phyloP scores from a whole-genome alignment of 2,797 vertebrate genomes.

The Darevskia nairensis region DNA sequence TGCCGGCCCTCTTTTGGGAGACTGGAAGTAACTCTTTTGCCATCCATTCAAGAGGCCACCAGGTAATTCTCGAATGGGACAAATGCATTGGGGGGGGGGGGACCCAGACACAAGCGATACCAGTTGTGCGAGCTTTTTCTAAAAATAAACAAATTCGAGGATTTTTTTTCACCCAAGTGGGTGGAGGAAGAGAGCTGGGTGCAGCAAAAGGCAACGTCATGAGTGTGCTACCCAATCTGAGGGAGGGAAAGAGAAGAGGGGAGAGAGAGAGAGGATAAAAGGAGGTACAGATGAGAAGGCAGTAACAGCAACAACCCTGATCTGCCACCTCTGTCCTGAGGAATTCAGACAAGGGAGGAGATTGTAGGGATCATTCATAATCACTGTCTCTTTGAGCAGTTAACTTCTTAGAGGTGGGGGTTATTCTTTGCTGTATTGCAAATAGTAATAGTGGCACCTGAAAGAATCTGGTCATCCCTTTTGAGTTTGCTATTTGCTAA shows the following conservation, averaged over 20 bases:
- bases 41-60: too few species aligned
- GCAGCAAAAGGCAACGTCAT: not conserved
- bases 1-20: not conserved
- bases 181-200: not conserved
- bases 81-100: not conserved
- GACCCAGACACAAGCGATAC: not conserved
- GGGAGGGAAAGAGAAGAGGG: slow-evolving; percentile 3
- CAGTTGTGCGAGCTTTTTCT: not conserved
- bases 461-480: too few species aligned
- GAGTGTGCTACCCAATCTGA: not conserved
- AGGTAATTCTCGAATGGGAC: not conserved
- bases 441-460: too few species aligned
- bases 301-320: slow-evolving; percentile 1
- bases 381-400: not conserved
- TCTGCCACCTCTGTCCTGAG: not conserved
- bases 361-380: slow-evolving; percentile 26
- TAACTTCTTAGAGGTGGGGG: too few species aligned
- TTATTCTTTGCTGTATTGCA: not conserved
- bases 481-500: too few species aligned
- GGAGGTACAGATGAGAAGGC: not conserved
- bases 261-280: not conserved
- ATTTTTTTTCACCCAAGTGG: fast-evolving
- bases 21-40: not conserved
- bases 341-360: not conserved
- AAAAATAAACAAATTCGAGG: too few species aligned